These are phyloP conservation scores for Gnathonemus longibarbis DNA, from an alignment of 2,113 vertebrate species.

Conservation along the genomic window DNA sequence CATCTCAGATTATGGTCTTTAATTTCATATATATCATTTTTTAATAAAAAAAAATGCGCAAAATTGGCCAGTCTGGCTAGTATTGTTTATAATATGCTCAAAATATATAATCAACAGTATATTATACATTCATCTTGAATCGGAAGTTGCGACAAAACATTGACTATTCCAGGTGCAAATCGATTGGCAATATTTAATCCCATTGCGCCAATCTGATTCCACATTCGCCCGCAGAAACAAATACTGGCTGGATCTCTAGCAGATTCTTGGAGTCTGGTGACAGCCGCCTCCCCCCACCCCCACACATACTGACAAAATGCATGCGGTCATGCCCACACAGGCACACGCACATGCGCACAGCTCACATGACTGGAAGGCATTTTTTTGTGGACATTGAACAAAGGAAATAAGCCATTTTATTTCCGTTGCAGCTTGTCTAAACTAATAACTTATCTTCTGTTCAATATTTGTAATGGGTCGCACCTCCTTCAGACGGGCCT, in stretches of 20 bases:
- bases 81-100: neutral
- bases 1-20: neutral
- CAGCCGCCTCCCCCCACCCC: neutral
- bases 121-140: neutral
- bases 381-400: slow-evolving; percentile 5
- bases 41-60: neutral
- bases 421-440: neutral
- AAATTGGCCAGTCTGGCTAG: neutral
- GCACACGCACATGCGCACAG: slow-evolving; percentile 1
- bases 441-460: neutral
- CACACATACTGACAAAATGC: neutral
- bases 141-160: neutral
- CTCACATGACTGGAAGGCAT: neutral
- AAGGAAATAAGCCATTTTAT: slow-evolving; percentile 14
- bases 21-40: neutral
- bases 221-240: neutral
- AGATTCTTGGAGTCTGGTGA: neutral
- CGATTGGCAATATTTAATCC: neutral
- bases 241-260: neutral
- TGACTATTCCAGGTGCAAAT: neutral
- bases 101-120: neutral
- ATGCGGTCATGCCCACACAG: neutral
- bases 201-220: neutral
- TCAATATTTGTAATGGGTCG: neutral
- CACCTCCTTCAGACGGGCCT: neutral